These are phyloP conservation scores for Lathamus discolor DNA, from an alignment of 2,113 vertebrate genomes.

Conservation along the genomic window DNA sequence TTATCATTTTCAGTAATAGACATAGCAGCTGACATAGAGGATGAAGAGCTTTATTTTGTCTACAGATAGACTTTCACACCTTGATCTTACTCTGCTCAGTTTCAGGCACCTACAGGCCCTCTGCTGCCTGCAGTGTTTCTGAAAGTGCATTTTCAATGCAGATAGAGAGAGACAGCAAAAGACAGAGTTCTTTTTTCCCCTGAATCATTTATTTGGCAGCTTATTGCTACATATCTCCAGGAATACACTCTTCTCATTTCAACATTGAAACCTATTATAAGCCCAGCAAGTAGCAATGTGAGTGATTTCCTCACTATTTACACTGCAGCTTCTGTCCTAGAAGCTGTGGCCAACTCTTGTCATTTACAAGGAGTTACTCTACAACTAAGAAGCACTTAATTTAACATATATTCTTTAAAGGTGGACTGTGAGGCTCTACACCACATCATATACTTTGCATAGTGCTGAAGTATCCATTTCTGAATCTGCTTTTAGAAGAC, in stretches of 20 bases:
- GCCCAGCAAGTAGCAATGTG: neutral
- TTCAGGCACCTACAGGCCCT: fast-evolving
- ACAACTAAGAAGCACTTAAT: neutral
- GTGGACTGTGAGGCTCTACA: neutral
- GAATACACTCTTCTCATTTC: neutral
- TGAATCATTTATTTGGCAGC: neutral
- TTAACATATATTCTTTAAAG: neutral
- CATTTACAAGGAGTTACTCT: neutral
- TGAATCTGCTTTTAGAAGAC: neutral
- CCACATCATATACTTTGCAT: neutral
- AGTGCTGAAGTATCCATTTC: neutral
- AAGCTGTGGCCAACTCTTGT: neutral
- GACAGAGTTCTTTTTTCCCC: neutral
- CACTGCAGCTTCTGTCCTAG: neutral
- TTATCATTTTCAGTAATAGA: neutral
- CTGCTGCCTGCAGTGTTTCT: neutral
- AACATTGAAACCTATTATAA: neutral
- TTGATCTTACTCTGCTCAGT: neutral
- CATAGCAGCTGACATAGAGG: neutral
- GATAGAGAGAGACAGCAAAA: neutral
- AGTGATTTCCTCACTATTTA: neutral
- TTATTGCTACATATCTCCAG: neutral
- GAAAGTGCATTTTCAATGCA: neutral
- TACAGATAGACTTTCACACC: neutral
- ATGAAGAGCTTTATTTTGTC: neutral